phyloP scores from a whole-genome alignment of 1,140 invertebrate species.

The Zaprionus gabonicus region DNA sequence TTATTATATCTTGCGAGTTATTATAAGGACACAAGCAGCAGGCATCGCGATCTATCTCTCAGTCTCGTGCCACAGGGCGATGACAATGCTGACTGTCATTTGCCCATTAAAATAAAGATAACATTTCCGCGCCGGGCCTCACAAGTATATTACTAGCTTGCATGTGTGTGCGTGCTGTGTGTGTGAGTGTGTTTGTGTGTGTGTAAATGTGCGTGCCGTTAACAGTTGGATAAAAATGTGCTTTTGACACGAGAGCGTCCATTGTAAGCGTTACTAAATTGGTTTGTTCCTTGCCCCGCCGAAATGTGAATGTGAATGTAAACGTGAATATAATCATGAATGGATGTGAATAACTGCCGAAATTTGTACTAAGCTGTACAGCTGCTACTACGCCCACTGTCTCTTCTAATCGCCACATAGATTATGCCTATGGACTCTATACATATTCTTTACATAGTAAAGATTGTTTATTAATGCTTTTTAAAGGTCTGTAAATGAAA shows the following conservation, averaged over 20 bases:
- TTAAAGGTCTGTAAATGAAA: not conserved
- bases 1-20: not conserved
- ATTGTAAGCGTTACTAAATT: conserved; percentile 79
- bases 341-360: conserved; percentile 28
- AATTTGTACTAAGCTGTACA: conserved; percentile 29
- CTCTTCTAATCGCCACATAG: not conserved
- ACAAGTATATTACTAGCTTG: conserved; percentile 28
- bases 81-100: conserved; percentile 24
- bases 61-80: conserved; percentile 7
- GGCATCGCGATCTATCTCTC: not conserved
- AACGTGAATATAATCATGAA: conserved; percentile 28
- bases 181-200: conserved; percentile 7
- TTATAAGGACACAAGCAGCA: not conserved
- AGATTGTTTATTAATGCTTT: not conserved
- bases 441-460: not conserved
- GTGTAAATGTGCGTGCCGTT: conserved; percentile 41
- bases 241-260: conserved; percentile 78
- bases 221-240: conserved; percentile 66
- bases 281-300: conserved; percentile 54
- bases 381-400: conserved; percentile 34
- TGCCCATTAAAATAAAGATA: conserved; percentile 48
- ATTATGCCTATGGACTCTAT: not conserved
- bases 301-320: conserved; percentile 24
- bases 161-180: conserved; percentile 14
- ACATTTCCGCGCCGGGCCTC: conserved; percentile 12